These are phyloP conservation scores for Xenopus petersii DNA, from an alignment of 2,797 vertebrate species.

Conservation along the genomic window DNA sequence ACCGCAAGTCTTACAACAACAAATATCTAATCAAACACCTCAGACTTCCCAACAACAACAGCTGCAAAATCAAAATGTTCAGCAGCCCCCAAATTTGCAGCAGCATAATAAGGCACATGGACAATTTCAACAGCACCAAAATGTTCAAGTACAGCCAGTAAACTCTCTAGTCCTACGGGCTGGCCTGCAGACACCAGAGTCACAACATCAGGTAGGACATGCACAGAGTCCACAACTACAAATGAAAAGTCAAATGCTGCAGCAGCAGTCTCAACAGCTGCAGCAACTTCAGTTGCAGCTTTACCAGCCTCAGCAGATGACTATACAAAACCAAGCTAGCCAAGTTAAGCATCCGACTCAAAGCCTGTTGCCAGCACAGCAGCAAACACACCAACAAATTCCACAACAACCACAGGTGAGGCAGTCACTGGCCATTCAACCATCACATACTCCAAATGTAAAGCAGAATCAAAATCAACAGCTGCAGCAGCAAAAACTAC, in stretches of 20 bases:
- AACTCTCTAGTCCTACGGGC: constrained; percentile 5
- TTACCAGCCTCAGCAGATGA: constrained; percentile 43
- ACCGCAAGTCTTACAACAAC: constrained; percentile 22
- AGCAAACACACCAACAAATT: constrained; percentile 4
- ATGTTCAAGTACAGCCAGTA: constrained; percentile 4
- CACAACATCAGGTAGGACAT: constrained; percentile 16
- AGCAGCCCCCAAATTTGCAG: constrained; percentile 46
- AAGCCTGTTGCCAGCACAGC: constrained; percentile 41
- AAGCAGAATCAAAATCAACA: constrained; percentile 58
- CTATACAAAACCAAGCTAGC: constrained; percentile 63
- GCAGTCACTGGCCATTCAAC: constrained; percentile 60
- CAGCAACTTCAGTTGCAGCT: constrained; percentile 13
- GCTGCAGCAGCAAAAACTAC: constrained; percentile 65
- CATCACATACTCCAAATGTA: constrained; percentile 59
- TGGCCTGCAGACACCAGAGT: background rate
- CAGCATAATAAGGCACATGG: constrained; percentile 25
- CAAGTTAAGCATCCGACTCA: constrained; percentile 59
- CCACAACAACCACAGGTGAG: constrained; percentile 47
- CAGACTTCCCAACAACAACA: no score
- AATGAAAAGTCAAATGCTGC: constrained; percentile 12
- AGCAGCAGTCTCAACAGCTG: constrained; percentile 15
- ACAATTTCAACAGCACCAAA: constrained; percentile 30
- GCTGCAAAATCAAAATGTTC: constrained; percentile 26
- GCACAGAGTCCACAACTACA: constrained; percentile 25
- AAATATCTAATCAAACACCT: background rate